Percentiles rank a stretch among this genome's conserved stretches.
These are phyloP conservation scores for Pasiphila rectangulata DNA, from an alignment of 2,888 invertebrate species.

Conservation along the genomic window DNA sequence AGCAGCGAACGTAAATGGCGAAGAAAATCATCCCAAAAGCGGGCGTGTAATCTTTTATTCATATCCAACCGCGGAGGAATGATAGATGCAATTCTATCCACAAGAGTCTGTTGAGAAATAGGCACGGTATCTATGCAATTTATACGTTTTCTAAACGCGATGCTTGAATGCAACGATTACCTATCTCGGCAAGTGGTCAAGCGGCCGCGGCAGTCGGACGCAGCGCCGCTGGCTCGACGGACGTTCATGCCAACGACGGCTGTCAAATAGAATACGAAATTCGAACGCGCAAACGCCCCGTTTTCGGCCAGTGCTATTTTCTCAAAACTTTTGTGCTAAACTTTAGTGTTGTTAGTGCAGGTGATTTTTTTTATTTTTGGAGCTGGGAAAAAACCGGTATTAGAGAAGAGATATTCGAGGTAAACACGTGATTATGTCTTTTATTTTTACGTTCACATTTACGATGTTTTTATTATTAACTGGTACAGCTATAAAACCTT, in stretches of 20 bases:
- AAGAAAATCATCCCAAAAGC: constrained; percentile 12
- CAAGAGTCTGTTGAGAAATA: constrained; percentile 29
- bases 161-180: constrained; percentile 55
- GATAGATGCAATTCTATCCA: constrained; percentile 16
- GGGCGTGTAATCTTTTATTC: constrained; percentile 20
- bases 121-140: constrained; percentile 63
- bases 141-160: constrained; percentile 73
- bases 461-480: constrained; percentile 28
- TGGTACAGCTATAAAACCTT: constrained; percentile 1
- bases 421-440: constrained; percentile 50
- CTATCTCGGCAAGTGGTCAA: constrained; percentile 44
- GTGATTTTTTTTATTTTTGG: constrained; percentile 41
- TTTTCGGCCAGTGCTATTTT: constrained; percentile 33
- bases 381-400: constrained; percentile 38
- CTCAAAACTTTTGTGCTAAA: constrained; percentile 39
- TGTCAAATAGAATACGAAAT: constrained; percentile 39
- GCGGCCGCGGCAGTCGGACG: constrained; percentile 49
- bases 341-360: constrained; percentile 42
- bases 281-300: constrained; percentile 40
- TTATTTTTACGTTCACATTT: constrained; percentile 43
- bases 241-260: constrained; percentile 42
- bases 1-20: neutral
- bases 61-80: constrained; percentile 15
- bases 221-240: constrained; percentile 46
- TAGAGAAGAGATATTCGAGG: constrained; percentile 43